Conservation (phyloP, 2,797 vertebrate genomes). For the Eutrigla gurnardus region DNA sequence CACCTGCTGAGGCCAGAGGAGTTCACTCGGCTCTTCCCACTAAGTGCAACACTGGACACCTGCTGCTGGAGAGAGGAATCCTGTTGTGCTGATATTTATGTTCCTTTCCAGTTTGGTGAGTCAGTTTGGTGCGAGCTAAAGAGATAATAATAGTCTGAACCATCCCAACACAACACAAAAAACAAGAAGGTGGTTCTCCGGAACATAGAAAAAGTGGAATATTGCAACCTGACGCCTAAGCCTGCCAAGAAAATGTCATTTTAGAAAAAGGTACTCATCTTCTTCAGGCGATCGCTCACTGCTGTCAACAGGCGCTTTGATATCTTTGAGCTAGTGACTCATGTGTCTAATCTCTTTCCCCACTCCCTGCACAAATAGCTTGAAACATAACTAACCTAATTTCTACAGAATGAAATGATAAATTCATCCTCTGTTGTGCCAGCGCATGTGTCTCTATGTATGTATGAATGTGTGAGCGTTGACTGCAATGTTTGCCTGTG, state of each 20-base stretch:
- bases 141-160: constrained; percentile 1
- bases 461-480: not conserved
- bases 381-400: constrained; percentile 54
- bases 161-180: not conserved
- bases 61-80: constrained; percentile 8
- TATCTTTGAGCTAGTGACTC: constrained; percentile 62
- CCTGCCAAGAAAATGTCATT: constrained; percentile 56
- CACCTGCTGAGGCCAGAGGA: constrained; percentile 25
- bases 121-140: constrained; percentile 3
- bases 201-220: constrained; percentile 6
- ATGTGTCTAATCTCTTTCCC: constrained; percentile 57
- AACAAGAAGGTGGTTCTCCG: constrained; percentile 9
- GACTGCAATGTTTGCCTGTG: not conserved
- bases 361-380: constrained; percentile 50
- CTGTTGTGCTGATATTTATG: constrained; percentile 8
- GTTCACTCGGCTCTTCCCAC: constrained; percentile 4
- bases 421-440: constrained; percentile 24
- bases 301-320: constrained; percentile 67
- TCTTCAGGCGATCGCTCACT: constrained; percentile 46
- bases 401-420: constrained; percentile 44
- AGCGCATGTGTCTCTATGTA: not conserved
- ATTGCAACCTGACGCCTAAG: constrained; percentile 42
- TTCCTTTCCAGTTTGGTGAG: constrained; percentile 5
- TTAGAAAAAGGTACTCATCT: constrained; percentile 46
- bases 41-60: not conserved